These are phyloP conservation scores for Lamellibrachia luymesi DNA, from an alignment of 1,140 invertebrate species.

Conservation along the genomic window DNA sequence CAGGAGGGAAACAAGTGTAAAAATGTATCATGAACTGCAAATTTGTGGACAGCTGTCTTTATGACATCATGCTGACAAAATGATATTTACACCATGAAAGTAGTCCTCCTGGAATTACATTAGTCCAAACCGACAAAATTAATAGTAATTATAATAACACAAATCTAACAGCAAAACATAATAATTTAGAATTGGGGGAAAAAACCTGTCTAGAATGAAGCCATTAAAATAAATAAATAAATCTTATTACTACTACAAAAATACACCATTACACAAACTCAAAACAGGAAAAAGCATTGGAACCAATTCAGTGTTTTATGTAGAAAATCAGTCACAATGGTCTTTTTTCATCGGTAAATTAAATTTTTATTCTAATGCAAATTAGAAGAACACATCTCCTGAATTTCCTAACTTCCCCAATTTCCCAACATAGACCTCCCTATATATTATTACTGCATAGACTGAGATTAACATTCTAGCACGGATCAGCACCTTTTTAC, in stretches of 20 bases:
- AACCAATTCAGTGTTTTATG: too few relatives aligned
- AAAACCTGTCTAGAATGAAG: neutral
- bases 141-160: too few relatives aligned
- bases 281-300: too few relatives aligned
- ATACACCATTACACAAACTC: too few relatives aligned
- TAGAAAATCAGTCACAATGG: too few relatives aligned
- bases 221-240: neutral
- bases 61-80: too few relatives aligned
- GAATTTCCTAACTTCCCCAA: neutral
- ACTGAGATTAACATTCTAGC: neutral
- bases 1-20: neutral
- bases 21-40: neutral
- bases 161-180: neutral
- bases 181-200: neutral
- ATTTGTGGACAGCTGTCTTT: neutral
- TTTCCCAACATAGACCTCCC: neutral
- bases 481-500: neutral
- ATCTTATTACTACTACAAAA: too few relatives aligned
- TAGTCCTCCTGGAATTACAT: too few relatives aligned
- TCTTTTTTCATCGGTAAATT: too few relatives aligned
- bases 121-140: too few relatives aligned
- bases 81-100: too few relatives aligned
- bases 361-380: neutral
- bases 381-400: neutral
- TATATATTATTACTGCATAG: neutral